Base-by-base conservation (phyloP, 1,140 invertebrate species). In the Rhynchophorus ferrugineus region DNA sequence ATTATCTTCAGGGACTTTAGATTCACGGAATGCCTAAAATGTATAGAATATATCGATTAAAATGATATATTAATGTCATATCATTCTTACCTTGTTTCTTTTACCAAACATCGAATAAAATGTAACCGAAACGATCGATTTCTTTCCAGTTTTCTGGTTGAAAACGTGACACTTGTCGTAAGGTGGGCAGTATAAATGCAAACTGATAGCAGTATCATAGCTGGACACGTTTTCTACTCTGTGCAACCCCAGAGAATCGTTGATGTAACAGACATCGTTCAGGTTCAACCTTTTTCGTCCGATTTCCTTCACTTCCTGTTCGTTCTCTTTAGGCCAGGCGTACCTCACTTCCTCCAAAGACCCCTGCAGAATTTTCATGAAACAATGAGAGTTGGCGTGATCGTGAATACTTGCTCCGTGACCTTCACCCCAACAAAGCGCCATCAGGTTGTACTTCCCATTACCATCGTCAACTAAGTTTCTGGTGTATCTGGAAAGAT, bases 401-500 rank as follows among this genome's bases (percentile, higher is more conserved):
- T 97, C 94, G 66, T 99, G 96, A 57, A 99, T 96, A 11, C 87
- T 82, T 0, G 92, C 95, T 0, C 86, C 89, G 55, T 97, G 91
- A 19, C 91, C 91, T 67, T 95, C 90, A 21, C 90, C 89, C 96
- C 96, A 99, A 70, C 95, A 98, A 0, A 99, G 69, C 16, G 97
- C 77, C 83, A 99, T 94, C 55, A 99, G 75, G 72, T 99, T 99
- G 71, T 96, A 99, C 69, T 91, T 95, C 1, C 92, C 95, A 70
- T 99, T 98, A 7, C 93, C 94, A 56, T 80, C 81, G 65, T 96
- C 91, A 2, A 97, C 90, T 46, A 98, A 72, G 72, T 97, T 97
- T 17, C 94, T 72, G 0, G 94, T 97, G 65, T 98, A 97, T 58
- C 89, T 95, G 34, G 7, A 61, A 59, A 36, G 13, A n/a, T n/a